Evolutionary conservation across 2,888 invertebrate genomes (phyloP).

Genomic region (Allophyes oxyacanthae): DNA sequence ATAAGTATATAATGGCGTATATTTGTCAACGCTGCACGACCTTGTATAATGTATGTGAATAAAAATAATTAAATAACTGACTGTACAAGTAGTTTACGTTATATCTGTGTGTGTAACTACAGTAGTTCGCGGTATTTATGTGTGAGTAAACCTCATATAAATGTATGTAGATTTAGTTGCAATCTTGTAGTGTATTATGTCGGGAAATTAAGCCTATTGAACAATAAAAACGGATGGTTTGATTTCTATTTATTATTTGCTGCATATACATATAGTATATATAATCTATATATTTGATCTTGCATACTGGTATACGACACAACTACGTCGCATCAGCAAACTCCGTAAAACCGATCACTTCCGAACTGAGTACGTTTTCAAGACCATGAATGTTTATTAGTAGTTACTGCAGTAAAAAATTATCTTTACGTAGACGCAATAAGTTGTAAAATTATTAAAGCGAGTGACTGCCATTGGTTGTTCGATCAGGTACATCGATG

Average conservation of each 20-base stretch:
- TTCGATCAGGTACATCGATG: too few species aligned
- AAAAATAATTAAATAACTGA: slow-evolving; percentile 48
- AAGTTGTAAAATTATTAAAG: too few species aligned
- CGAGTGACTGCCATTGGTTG: too few species aligned
- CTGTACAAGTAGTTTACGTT: slow-evolving; percentile 4
- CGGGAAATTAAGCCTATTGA: slow-evolving; percentile 45
- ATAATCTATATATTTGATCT: too few species aligned
- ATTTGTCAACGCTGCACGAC: slow-evolving; percentile 24
- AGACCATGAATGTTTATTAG: too few species aligned
- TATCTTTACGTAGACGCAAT: too few species aligned
- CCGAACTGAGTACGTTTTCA: too few species aligned
- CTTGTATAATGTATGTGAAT: slow-evolving; percentile 26
- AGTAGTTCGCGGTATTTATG: slow-evolving; percentile 5
- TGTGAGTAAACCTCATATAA: slow-evolving; percentile 27
- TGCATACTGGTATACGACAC: slow-evolving; percentile 20
- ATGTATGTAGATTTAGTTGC: slow-evolving; percentile 41
- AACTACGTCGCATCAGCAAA: too few species aligned
- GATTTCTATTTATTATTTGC: slow-evolving; percentile 45
- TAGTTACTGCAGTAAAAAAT: too few species aligned
- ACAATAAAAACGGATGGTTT: slow-evolving; percentile 48
- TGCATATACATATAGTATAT: too few species aligned
- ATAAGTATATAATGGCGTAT: background rate
- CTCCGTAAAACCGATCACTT: too few species aligned
- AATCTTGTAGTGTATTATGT: slow-evolving; percentile 44
- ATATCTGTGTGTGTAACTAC: slow-evolving; percentile 8